A percentile compares a stretch with the other conserved stretches of the same genome.
Conservation (phyloP, 2,797 vertebrate genomes). For the Pampus argenteus region DNA sequence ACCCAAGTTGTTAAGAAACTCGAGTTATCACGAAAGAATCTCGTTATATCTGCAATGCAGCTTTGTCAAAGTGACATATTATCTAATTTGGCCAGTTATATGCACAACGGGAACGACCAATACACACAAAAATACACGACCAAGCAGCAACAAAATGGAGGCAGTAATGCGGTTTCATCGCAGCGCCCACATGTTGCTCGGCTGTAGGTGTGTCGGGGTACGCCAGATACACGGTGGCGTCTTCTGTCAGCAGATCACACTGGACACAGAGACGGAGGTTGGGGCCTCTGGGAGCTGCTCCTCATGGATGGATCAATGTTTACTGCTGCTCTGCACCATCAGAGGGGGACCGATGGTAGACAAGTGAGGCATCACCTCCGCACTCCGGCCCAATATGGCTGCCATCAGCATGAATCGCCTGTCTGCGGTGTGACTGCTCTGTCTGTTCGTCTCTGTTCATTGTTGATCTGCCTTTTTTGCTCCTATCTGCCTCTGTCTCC, state of each 20-base stretch:
- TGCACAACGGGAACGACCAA: not conserved
- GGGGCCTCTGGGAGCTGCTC: conserved; percentile 42
- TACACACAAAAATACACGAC: too few species aligned
- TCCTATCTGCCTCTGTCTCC: not conserved
- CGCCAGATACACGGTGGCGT: conserved; percentile 10
- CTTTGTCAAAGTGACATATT: not conserved
- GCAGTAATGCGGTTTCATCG: not conserved
- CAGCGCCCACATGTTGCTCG: too few species aligned
- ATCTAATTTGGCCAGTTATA: not conserved
- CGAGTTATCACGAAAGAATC: not conserved
- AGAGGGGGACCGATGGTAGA: conserved; percentile 30
- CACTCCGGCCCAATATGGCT: conserved; percentile 56
- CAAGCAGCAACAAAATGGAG: not conserved
- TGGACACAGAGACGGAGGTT: conserved; percentile 39
- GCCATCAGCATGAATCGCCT: conserved; percentile 50
- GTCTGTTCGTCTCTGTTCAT: not conserved
- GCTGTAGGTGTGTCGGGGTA: conserved; percentile 42
- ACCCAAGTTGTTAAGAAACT: not conserved
- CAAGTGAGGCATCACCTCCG: conserved; percentile 48
- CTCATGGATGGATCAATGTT: conserved; percentile 70
- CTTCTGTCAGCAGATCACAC: conserved; percentile 65
- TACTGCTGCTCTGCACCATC: conserved; percentile 57
- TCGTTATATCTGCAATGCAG: not conserved
- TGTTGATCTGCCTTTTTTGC: not conserved
- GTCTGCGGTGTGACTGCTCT: conserved; percentile 39